A percentile compares a stretch with the other conserved stretches of the same genome.
These are phyloP conservation scores for Brenthis ino DNA, from an alignment of 2,888 invertebrate species.

Conservation along the genomic window DNA sequence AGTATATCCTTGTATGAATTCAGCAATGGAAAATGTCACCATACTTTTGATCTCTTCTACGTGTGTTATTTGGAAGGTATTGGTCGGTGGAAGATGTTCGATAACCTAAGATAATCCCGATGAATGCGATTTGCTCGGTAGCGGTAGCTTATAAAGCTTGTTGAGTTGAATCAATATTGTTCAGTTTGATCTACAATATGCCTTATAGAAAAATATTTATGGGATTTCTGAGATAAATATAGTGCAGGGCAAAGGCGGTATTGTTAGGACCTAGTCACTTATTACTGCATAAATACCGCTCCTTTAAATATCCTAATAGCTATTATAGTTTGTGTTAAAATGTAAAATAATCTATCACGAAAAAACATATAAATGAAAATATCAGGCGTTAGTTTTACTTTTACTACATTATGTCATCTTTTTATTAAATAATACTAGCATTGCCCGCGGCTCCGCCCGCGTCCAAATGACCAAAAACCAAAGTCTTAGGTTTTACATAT, in stretches of 20 bases:
- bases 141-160: slow-evolving; percentile 59
- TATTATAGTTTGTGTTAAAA: no score
- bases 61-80: slow-evolving; percentile 28
- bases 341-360: no score
- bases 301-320: no score
- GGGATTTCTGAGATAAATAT: slow-evolving; percentile 22
- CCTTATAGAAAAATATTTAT: slow-evolving; percentile 31
- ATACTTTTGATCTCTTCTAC: slow-evolving; percentile 31
- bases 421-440: no score
- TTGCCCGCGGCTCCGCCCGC: no score
- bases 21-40: slow-evolving; percentile 43
- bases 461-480: no score
- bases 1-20: background rate
- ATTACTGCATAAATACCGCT: no score
- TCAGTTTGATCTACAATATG: slow-evolving; percentile 37
- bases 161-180: slow-evolving; percentile 52
- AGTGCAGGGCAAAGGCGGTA: background rate
- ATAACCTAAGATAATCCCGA: slow-evolving; percentile 77
- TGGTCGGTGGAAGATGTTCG: slow-evolving; percentile 60
- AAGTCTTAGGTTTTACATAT: no score
- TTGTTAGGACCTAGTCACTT: no score
- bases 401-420: no score
- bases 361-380: no score
- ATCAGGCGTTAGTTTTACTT: no score
- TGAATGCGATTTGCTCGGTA: slow-evolving; percentile 71